Evolutionary conservation across 2,797 vertebrate species (phyloP), one percentile per base, ranked within the genome.

Genomic region (Echeneis naucrates): DNA sequence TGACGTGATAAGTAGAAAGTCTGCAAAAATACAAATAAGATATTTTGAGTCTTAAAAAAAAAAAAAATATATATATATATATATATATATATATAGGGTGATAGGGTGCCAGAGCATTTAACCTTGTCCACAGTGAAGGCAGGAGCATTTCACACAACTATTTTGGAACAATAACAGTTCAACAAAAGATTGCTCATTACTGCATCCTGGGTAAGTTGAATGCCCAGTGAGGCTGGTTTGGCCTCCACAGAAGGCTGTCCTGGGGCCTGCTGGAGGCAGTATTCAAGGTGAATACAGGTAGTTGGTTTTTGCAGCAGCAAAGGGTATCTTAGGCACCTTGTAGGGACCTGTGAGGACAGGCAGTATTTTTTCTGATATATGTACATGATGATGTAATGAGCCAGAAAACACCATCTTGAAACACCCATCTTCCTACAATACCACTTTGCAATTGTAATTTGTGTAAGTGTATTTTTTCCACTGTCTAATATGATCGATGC

Each of bases 251-350:
- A 37, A 66, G 50, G 13, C 50, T 69, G 68, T 65, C 80, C 57
- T 48, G 73, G 40, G 72, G 72, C 53, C 45, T 57, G 75, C 68
- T 62, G 30, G 63, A 74, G 75, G 78, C 64, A 42, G 69, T 74
- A 74, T 70, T 77, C 73, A 83, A 88, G 72, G 68, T 80, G 68
- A 81, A 75, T 62, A 65, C 72, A 51, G 48, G 45, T 64, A 52
- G 78, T 23, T 79, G 52, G 68, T 55, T 76, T 19, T 21, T 45
- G 48, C 69, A 37, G 74, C 60, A 23, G 44, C 72, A 76, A 40
- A 6, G 14, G 26, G 40, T 8, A 19, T 44, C 40, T 44, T 4
- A 44, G 57, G 45, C 26, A 66, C 4, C 26, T 72, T 62, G 64
- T 63, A 12, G 30, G 72, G n/a, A 72, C 4, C 63, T n/a, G 14